Base-by-base conservation (phyloP, 2,113 vertebrate species). In the Cnemophilus loriae region DNA sequence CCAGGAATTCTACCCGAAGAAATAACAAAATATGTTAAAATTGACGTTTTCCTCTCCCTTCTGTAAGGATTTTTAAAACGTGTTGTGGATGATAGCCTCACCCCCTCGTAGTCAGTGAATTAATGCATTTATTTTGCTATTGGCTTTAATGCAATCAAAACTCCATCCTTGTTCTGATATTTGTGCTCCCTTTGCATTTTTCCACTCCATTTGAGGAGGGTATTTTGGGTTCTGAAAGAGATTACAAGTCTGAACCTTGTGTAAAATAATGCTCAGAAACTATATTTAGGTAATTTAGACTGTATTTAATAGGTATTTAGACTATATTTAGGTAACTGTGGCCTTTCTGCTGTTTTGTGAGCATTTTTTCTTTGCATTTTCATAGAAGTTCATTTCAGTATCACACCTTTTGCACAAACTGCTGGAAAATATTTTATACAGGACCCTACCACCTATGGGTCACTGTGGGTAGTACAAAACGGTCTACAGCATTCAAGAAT, bases 401-500 rank as follows among this genome's bases (percentile, higher is more conserved):
- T 24, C 30, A 55, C 9, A 19, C 23, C 11, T 88, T 90, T 32
- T 63, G 33, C 17, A 42, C 8, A 84, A 41, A 86, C 61, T 49
- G 63, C 35, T 75, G 28, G 47, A 74, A 74, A 74, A 67, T 57
- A 50, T 61, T 92, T 90, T 42, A 32, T 55, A 37, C 13, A 83
- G 55, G 13, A 50, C 19, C 20, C 33, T 76, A 52, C 19, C 9
- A 90, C 33, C 47, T 73, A 5, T 17, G 20, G 28, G 18, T 68
- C 20, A 55, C 71, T 35, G 8, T 46, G 16, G 7, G 16, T 46
- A 52, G 49, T 24, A 44, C 9, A 37, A 39, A 84, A 89, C 11
- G 13, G 5, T 30, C 47, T 23, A 2, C 3, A 50, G 12, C 19
- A 20, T 22, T 67, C 1, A 3, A 19, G 59, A 18, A 1, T 83